These are phyloP conservation scores for Tiphia femorata DNA, from an alignment of 2,888 invertebrate genomes.

Conservation along the genomic window DNA sequence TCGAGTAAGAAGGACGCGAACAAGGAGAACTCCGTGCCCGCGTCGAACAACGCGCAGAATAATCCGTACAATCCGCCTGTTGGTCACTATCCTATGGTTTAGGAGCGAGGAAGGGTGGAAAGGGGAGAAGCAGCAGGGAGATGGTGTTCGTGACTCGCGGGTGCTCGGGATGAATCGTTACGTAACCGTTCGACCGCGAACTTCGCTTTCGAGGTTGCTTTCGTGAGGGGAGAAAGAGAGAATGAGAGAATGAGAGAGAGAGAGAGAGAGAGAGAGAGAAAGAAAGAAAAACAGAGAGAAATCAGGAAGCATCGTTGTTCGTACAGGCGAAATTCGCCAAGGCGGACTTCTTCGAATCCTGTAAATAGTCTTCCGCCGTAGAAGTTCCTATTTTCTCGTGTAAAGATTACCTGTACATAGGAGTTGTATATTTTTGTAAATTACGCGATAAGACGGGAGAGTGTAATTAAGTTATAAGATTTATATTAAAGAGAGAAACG, in stretches of 20 bases:
- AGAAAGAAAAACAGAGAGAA: too few relatives aligned
- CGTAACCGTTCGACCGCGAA: too few relatives aligned
- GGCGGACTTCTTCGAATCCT: neutral
- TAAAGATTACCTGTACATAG: constrained; percentile 39
- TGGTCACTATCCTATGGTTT: constrained; percentile 25
- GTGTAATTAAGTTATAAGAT: constrained; percentile 18
- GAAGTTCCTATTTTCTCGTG: constrained; percentile 29
- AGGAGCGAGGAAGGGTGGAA: neutral
- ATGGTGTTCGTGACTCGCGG: too few relatives aligned
- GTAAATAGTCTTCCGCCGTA: constrained; percentile 12
- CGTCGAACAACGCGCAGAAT: too few relatives aligned
- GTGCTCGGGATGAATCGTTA: neutral
- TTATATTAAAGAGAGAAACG: constrained; percentile 5
- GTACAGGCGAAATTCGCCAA: neutral
- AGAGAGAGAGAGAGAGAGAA: too few relatives aligned
- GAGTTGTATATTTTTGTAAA: constrained; percentile 48
- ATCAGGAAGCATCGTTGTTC: neutral
- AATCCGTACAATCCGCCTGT: constrained; percentile 14
- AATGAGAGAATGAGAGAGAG: too few relatives aligned
- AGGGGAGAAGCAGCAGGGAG: too few relatives aligned
- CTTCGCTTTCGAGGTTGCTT: too few relatives aligned
- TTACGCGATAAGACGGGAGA: constrained; percentile 1
- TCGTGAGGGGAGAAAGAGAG: too few relatives aligned
- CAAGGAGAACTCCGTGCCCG: constrained; percentile 57
- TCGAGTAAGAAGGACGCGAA: constrained; percentile 67